A percentile compares a stretch with the other conserved stretches of the same genome.
These are phyloP conservation scores for Drosophila lacicola DNA, from an alignment of 2,888 invertebrate species.

Conservation along the genomic window DNA sequence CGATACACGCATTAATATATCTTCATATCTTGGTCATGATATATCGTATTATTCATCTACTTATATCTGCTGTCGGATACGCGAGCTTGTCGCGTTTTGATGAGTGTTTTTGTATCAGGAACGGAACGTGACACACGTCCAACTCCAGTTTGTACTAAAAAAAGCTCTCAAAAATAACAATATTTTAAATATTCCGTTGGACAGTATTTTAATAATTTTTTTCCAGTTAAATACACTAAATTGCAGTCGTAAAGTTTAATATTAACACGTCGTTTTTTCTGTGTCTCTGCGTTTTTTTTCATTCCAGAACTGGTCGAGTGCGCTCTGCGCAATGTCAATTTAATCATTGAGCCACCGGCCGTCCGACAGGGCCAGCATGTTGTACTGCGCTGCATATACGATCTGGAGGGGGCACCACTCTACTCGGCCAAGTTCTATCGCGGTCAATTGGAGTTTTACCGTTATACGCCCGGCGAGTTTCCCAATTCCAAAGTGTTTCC, in stretches of 20 bases:
- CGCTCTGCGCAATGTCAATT: constrained; percentile 89
- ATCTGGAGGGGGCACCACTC: constrained; percentile 90
- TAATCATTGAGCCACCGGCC: constrained; percentile 89
- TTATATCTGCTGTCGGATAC: too few species aligned
- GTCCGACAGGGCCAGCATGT: constrained; percentile 90
- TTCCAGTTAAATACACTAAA: constrained; percentile 43
- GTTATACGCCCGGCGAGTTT: constrained; percentile 91
- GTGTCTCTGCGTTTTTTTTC: neutral
- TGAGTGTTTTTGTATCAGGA: too few species aligned
- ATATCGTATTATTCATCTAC: neutral
- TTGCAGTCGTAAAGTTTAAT: constrained; percentile 31
- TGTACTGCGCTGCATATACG: constrained; percentile 90
- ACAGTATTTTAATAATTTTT: constrained; percentile 43
- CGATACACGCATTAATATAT: neutral
- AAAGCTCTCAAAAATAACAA: too few species aligned
- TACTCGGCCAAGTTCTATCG: constrained; percentile 96
- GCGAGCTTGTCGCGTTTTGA: too few species aligned
- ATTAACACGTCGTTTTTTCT: constrained; percentile 19
- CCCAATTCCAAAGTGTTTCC: constrained; percentile 91
- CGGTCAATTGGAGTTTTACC: constrained; percentile 93
- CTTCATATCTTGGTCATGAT: neutral
- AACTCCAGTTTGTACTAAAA: too few species aligned
- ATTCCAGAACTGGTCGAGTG: constrained; percentile 86
- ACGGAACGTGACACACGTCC: too few species aligned
- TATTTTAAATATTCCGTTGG: neutral